Evolutionary conservation across 2,888 invertebrate species (phyloP).

Genomic region (Ommatoiulus sabulosus): DNA sequence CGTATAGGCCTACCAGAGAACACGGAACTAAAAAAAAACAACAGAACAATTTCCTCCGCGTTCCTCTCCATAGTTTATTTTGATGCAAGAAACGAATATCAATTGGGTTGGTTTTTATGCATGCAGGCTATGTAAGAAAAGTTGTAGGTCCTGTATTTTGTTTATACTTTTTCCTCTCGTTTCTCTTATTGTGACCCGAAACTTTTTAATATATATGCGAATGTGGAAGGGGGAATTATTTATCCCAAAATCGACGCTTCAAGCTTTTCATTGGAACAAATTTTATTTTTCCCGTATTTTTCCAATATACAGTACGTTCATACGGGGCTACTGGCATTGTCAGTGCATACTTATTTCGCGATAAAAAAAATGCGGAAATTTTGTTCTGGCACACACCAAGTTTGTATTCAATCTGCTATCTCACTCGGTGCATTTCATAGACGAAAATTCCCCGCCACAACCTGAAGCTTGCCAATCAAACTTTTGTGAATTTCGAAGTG

Average conservation of each 20-base stretch:
- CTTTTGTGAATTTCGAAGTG: constrained; percentile 50
- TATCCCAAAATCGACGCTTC: constrained; percentile 43
- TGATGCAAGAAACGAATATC: neutral
- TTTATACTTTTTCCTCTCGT: constrained; percentile 24
- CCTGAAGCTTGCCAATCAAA: constrained; percentile 51
- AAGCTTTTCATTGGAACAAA: constrained; percentile 36
- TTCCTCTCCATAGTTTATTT: neutral
- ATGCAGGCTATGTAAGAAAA: neutral
- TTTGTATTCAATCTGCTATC: constrained; percentile 30
- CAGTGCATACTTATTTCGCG: neutral
- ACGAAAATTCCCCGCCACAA: constrained; percentile 30
- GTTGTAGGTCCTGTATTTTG: neutral
- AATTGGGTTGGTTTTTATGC: neutral
- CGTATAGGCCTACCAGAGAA: neutral
- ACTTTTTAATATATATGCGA: constrained; percentile 51
- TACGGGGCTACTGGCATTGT: constrained; percentile 28
- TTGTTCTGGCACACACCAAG: constrained; percentile 40
- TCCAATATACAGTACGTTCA: neutral
- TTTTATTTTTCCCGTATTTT: constrained; percentile 31
- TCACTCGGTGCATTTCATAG: neutral
- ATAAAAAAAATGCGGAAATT: constrained; percentile 35
- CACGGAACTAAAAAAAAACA: neutral
- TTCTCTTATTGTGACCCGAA: constrained; percentile 7
- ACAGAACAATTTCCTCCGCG: neutral
- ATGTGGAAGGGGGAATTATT: constrained; percentile 45